A percentile compares a stretch with the other conserved stretches of the same genome.
phyloP scores from a whole-genome alignment of 1,140 invertebrate species.

The Dreissena rostriformis region DNA sequence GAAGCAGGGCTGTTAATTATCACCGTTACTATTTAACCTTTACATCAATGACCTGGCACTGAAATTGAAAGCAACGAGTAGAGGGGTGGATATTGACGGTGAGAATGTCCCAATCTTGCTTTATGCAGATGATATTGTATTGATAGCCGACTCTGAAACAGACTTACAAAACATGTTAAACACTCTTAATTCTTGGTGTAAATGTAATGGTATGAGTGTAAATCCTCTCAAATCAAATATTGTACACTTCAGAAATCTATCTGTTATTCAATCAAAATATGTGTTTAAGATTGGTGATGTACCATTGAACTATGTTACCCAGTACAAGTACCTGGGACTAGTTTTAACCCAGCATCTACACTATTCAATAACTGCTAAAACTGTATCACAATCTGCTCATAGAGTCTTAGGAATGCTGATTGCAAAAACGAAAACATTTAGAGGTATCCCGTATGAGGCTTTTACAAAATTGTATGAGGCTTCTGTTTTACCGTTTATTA shows the following conservation, averaged over 20 bases:
- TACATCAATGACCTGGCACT: conserved; percentile 51
- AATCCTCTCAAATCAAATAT: conserved; percentile 49
- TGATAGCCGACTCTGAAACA: conserved; percentile 12
- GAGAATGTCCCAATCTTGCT: conserved; percentile 41
- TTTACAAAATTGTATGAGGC: conserved; percentile 29
- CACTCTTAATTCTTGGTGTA: conserved; percentile 5
- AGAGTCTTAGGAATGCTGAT: conserved; percentile 15
- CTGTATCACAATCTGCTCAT: neutral
- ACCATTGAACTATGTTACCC: conserved; percentile 36
- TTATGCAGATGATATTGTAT: conserved; percentile 55
- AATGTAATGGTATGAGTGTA: conserved; percentile 31
- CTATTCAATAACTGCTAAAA: neutral
- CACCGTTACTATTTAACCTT: conserved; percentile 49
- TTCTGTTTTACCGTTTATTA: conserved; percentile 18
- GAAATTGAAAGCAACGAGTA: neutral
- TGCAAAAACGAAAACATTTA: neutral
- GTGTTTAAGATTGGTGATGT: conserved; percentile 44
- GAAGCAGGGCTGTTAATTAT: conserved; percentile 49
- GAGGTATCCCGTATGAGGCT: conserved; percentile 14
- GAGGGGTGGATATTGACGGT: conserved; percentile 13
- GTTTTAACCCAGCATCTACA: conserved; percentile 3
- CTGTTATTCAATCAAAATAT: conserved; percentile 2
- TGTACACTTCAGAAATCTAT: conserved; percentile 49
- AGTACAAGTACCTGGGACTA: conserved; percentile 52
- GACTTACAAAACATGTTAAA: conserved; percentile 47